Conservation (phyloP, 2,888 invertebrate genomes). For the Cecidostiba fungosa region DNA sequence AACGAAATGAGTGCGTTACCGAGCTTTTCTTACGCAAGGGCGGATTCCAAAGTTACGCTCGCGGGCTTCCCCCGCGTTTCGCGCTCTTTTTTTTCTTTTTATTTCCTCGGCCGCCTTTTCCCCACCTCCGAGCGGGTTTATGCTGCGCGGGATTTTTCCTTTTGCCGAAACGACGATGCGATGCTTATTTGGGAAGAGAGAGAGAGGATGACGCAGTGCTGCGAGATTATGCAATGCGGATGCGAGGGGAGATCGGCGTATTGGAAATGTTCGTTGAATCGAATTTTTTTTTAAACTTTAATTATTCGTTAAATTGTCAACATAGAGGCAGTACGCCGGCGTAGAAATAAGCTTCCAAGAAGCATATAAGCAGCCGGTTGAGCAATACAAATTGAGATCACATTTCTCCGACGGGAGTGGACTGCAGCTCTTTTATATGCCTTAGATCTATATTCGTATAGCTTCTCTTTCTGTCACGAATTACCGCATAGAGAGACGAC, state of each 20-base stretch:
- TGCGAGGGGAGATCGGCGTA: not conserved
- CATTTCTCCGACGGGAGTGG: conserved; percentile 53
- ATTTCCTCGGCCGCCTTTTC: not conserved
- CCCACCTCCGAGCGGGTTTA: not conserved
- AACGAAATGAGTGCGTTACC: conserved; percentile 58
- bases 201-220: not conserved
- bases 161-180: not conserved
- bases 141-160: not conserved
- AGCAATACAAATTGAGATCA: conserved; percentile 57
- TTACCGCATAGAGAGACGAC: conserved; percentile 44
- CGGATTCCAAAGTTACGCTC: conserved; percentile 45
- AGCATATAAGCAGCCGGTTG: conserved; percentile 16
- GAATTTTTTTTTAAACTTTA: not conserved
- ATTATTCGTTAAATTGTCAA: too few relatives aligned
- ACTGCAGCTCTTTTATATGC: conserved; percentile 45
- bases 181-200: not conserved
- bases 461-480: conserved; percentile 25
- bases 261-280: not conserved
- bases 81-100: not conserved
- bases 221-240: not conserved
- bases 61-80: not conserved
- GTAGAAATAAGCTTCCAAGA: conserved; percentile 55
- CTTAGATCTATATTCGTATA: conserved; percentile 55
- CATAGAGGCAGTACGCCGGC: too few relatives aligned
- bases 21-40: conserved; percentile 63